phyloP scores from a whole-genome alignment of 2,888 invertebrate species.

The Calliphora vomitoria region DNA sequence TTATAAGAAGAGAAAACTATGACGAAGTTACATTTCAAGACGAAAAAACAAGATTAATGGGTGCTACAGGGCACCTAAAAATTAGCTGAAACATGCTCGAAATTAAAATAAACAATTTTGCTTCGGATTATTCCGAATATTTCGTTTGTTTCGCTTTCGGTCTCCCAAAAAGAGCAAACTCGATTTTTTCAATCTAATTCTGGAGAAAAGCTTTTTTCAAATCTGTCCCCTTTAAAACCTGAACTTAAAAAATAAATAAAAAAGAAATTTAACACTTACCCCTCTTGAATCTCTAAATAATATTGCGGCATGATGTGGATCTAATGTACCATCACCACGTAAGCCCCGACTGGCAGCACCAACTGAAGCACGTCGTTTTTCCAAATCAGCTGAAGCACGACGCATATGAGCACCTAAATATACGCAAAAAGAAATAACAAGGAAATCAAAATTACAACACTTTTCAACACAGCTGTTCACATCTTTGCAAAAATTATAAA shows the following conservation, averaged over 20 bases:
- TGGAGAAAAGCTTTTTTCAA: too few relatives aligned
- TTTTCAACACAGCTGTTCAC: background rate
- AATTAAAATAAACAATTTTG: too few relatives aligned
- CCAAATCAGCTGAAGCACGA: conserved; percentile 91
- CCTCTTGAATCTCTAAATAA: conserved; percentile 96
- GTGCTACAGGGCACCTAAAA: too few relatives aligned
- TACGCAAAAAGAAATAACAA: conserved; percentile 64
- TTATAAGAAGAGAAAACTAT: too few relatives aligned
- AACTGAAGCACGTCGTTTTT: conserved; percentile 91
- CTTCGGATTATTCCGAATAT: too few relatives aligned
- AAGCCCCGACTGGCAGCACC: conserved; percentile 86
- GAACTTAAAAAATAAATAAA: background rate
- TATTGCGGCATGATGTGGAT: conserved; percentile 95
- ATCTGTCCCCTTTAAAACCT: background rate
- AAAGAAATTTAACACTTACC: conserved; percentile 87
- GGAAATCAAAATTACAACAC: conserved; percentile 6
- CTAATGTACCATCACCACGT: conserved; percentile 89
- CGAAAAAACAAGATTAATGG: too few relatives aligned
- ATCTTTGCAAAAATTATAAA: conserved; percentile 39
- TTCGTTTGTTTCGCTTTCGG: too few relatives aligned
- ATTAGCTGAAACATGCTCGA: too few relatives aligned
- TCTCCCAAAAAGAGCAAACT: too few relatives aligned
- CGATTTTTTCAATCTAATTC: too few relatives aligned
- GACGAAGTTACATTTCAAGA: too few relatives aligned
- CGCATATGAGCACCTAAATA: conserved; percentile 91